phyloP scores from a whole-genome alignment of 1,140 invertebrate species.

The Paracyclopina nana region DNA sequence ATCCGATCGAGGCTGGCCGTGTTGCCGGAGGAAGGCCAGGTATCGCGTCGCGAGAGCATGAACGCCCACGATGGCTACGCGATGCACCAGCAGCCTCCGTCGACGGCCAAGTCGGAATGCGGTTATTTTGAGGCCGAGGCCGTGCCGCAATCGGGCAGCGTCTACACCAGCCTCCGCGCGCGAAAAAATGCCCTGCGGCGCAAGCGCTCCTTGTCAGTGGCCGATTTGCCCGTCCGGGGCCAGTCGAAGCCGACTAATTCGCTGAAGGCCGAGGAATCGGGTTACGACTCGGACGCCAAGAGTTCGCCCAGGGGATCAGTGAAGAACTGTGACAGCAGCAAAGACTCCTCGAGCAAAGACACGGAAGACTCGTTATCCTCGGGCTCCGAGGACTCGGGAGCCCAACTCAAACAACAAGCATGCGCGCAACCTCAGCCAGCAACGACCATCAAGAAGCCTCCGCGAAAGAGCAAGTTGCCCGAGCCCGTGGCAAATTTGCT shows the following conservation, averaged over 20 bases:
- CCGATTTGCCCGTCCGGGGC: constrained; percentile 24
- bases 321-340: constrained; percentile 17
- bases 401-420: neutral
- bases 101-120: constrained; percentile 1
- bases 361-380: constrained; percentile 4
- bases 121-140: neutral
- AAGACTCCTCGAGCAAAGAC: neutral
- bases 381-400: constrained; percentile 6
- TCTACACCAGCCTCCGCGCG: neutral
- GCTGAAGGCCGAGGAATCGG: constrained; percentile 38
- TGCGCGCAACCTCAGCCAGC: neutral
- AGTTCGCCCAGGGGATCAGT: constrained; percentile 28
- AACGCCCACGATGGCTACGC: neutral
- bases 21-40: constrained; percentile 21
- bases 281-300: constrained; percentile 40
- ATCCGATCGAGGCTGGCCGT: constrained; percentile 21
- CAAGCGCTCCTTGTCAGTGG: constrained; percentile 18
- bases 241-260: constrained; percentile 28
- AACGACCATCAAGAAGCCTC: constrained; percentile 14
- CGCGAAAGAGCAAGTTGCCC: constrained; percentile 13
- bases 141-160: neutral
- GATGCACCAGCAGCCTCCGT: neutral
- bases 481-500: constrained; percentile 3
- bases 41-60: neutral
- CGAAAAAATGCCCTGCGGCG: constrained; percentile 2